phyloP scores from a whole-genome alignment of 1,140 invertebrate species.

The Ditylenchus dipsaci region DNA sequence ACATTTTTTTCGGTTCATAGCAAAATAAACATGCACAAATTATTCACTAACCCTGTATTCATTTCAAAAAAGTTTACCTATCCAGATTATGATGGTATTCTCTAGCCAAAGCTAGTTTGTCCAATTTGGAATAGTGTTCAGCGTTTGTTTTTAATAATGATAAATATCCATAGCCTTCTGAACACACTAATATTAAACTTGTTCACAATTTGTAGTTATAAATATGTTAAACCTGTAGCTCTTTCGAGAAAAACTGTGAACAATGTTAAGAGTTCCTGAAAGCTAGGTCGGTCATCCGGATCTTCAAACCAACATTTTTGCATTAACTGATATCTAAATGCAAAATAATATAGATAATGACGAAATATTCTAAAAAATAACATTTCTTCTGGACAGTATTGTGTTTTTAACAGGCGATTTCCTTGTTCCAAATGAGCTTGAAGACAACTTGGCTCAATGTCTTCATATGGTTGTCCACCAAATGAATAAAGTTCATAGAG shows the following conservation, averaged over 20 bases:
- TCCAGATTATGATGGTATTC: not conserved
- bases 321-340: constrained; percentile 17
- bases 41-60: too few species aligned
- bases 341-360: not conserved
- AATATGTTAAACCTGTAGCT: not conserved
- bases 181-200: not conserved
- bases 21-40: too few species aligned
- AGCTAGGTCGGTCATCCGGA: constrained; percentile 16
- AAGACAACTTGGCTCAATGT: constrained; percentile 6
- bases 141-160: constrained; percentile 4
- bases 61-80: too few species aligned
- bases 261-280: constrained; percentile 9
- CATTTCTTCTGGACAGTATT: constrained; percentile 16
- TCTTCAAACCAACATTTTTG: constrained; percentile 22
- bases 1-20: too few species aligned
- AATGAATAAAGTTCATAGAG: constrained; percentile 15
- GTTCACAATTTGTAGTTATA: not conserved
- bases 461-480: constrained; percentile 5
- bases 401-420: constrained; percentile 11
- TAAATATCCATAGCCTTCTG: constrained; percentile 19
- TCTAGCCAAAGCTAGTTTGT: not conserved
- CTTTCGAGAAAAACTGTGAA: constrained; percentile 18
- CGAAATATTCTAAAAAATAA: not conserved
- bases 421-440: constrained; percentile 11
- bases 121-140: not conserved